Evolutionary conservation across 1,140 invertebrate genomes (phyloP), one percentile per base, ranked within the genome.

Genomic region (Drosophila pandora): DNA sequence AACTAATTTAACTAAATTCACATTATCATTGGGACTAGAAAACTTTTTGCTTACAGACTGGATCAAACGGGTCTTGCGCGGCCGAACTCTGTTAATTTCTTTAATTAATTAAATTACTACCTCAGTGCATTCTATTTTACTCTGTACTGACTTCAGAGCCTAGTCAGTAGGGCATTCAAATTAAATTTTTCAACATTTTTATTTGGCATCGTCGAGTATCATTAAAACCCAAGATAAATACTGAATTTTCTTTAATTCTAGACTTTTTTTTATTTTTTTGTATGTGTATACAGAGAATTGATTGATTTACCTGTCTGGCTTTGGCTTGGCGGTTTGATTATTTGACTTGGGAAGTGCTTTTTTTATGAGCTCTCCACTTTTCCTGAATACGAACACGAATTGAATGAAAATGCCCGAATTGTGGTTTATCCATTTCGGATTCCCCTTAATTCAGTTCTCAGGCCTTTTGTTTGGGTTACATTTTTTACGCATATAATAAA

Each of bases 1-100:
- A 82, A 73, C 83, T 83, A 87, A 88, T 87, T 88, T 62, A 68
- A 47, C 58, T 65, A 68, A 72, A 76, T 87, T 83, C 62, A 73
- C 75, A 70, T 61, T 53, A 50, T 65, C 48, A 70, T 75, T 49
- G 45, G 4, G 22, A 34, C 50, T 59, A 60, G 22, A 54, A 76
- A 41, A 75, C 21, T 59, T 23, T 22, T 55, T 8, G 48, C 25
- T 21, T 4, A 21, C 45, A 60, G 23, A 37, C 43, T 21, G 30
- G 45, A 13, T 52, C 25, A 34, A 45, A 56, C 64, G 61, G 64
- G 52, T 53, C 58, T 69, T 30, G 25, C 34, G 47, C 13, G 22
- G 63, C 39, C 28, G 13, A 55, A 41, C 25, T 12, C 43, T 57
- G 67, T 69, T 69, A 70, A 70, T 70, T 70, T n/a, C 25, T 41